Conservation (phyloP, 64 coral and sea anemone genomes). For the Stylophora pistillata region DNA sequence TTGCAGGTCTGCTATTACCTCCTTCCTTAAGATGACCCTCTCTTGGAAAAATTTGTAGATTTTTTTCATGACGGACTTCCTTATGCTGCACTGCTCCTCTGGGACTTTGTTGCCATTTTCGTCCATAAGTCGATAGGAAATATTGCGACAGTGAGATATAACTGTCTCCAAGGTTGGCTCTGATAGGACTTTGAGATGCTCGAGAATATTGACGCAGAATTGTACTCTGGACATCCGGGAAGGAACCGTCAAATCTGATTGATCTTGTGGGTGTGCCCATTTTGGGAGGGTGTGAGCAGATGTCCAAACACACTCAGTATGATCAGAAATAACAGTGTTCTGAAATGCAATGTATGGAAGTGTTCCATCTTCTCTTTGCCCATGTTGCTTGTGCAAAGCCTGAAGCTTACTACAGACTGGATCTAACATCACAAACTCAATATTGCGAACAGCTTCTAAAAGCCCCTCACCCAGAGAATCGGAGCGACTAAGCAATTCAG, state of each 20-base stretch:
- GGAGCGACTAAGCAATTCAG: slow-evolving; percentile 3
- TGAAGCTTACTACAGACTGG: not conserved
- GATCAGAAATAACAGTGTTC: slow-evolving; percentile 30
- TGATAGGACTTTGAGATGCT: not conserved
- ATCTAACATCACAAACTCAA: slow-evolving; percentile 19
- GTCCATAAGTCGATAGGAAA: not conserved
- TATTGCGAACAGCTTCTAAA: slow-evolving; percentile 5
- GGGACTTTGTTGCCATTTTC: not conserved
- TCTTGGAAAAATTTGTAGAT: slow-evolving; percentile 39
- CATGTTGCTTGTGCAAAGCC: slow-evolving; percentile 18
- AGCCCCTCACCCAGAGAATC: not conserved
- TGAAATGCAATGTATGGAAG: slow-evolving; percentile 45
- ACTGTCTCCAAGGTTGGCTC: not conserved
- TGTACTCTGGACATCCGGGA: not conserved
- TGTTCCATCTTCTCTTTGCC: not conserved
- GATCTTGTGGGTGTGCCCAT: slow-evolving; percentile 14
- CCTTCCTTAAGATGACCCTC: not conserved
- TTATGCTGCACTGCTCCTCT: not conserved
- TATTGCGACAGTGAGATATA: slow-evolving; percentile 27
- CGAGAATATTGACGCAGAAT: not conserved
- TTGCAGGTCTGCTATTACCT: not conserved
- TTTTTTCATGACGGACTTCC: slow-evolving; percentile 28
- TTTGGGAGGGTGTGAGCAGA: slow-evolving; percentile 18
- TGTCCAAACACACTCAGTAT: slow-evolving; percentile 38
- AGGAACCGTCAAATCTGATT: not conserved